These are phyloP conservation scores for Chionomys nivalis DNA, from an alignment of 2,113 vertebrate genomes.

Conservation along the genomic window DNA sequence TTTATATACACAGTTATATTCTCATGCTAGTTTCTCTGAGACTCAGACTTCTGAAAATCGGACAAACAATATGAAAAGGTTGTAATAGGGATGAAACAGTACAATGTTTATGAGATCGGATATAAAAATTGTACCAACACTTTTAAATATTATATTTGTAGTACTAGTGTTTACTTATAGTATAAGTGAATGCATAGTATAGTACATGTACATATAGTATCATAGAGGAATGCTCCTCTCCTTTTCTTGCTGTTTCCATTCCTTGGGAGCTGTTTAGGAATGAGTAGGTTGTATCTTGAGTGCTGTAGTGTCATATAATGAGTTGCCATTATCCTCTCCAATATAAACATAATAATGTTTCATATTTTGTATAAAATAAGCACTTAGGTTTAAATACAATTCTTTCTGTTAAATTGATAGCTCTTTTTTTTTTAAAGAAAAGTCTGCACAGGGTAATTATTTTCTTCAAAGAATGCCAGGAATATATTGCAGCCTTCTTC, in stretches of 20 bases:
- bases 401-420: slow-evolving; percentile 75
- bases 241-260: not conserved
- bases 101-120: not conserved
- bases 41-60: not conserved
- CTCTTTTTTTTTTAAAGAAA: slow-evolving; percentile 42
- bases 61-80: not conserved
- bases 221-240: not conserved
- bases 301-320: not conserved
- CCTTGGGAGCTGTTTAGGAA: not conserved
- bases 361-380: slow-evolving; percentile 65
- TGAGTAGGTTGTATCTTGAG: not conserved
- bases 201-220: not conserved
- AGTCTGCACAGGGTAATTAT: slow-evolving; percentile 45
- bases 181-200: not conserved
- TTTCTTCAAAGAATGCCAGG: slow-evolving; percentile 75
- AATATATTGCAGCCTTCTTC: slow-evolving; percentile 64
- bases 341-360: slow-evolving; percentile 30
- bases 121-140: not conserved
- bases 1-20: not conserved
- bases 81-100: not conserved
- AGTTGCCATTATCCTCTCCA: slow-evolving; percentile 38
- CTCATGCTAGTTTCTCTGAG: not conserved
- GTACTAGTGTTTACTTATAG: not conserved
- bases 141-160: not conserved
- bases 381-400: slow-evolving; percentile 57